phyloP scores from a whole-genome alignment of 2,797 vertebrate genomes.

The Poecilia wingei region DNA sequence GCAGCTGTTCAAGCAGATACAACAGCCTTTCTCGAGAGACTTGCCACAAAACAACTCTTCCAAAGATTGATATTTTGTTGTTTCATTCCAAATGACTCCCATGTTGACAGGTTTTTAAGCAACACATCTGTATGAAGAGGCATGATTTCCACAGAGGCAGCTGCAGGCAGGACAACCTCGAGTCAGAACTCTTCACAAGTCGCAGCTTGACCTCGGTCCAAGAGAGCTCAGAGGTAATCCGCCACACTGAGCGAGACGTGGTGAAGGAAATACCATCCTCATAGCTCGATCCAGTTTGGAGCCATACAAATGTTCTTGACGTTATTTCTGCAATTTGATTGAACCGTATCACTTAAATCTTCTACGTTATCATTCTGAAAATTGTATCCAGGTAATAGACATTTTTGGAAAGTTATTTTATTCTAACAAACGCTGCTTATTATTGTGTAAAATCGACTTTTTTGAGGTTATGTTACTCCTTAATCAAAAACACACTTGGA shows the following conservation, averaged over 20 bases:
- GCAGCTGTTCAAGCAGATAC: too few relatives aligned
- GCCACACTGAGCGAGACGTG: neutral
- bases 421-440: too few relatives aligned
- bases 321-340: neutral
- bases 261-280: neutral
- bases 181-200: neutral
- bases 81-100: neutral
- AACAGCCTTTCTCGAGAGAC: neutral
- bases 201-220: neutral
- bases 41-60: neutral
- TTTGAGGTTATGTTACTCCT: too few relatives aligned
- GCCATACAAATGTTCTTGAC: neutral
- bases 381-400: neutral
- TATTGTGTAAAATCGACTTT: too few relatives aligned
- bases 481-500: too few relatives aligned
- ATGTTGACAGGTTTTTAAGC: neutral
- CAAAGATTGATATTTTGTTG: neutral
- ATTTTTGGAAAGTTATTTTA: neutral
- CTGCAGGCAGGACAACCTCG: neutral
- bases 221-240: neutral
- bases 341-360: neutral
- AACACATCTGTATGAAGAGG: neutral
- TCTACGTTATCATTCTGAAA: neutral
- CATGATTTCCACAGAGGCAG: neutral
- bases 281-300: neutral